These are phyloP conservation scores for Rhabdophis nuchalis DNA, from an alignment of 2,797 vertebrate genomes.

Conservation along the genomic window DNA sequence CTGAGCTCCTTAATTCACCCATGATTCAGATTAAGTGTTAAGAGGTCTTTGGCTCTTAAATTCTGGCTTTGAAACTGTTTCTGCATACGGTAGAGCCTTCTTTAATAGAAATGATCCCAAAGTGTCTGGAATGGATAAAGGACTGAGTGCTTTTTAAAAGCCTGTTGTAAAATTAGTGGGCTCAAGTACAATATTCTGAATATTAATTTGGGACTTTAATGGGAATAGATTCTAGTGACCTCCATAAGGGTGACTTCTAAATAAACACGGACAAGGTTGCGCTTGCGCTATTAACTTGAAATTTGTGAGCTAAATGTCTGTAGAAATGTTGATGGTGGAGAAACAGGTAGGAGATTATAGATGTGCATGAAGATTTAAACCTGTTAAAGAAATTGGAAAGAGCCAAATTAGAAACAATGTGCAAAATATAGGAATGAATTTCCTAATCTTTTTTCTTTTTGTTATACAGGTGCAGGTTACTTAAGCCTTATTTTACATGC, in stretches of 20 bases:
- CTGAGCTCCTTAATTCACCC: constrained; percentile 24
- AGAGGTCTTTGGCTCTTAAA: constrained; percentile 21
- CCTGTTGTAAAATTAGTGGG: not conserved
- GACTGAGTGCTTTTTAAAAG: not conserved
- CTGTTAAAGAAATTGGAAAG: not conserved
- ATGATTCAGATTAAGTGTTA: constrained; percentile 14
- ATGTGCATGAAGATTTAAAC: not conserved
- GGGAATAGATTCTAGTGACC: not conserved
- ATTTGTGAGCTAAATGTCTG: not conserved
- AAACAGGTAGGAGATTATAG: too few species aligned
- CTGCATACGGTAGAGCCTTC: not conserved
- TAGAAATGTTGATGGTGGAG: not conserved
- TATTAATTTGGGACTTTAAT: not conserved
- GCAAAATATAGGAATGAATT: not conserved
- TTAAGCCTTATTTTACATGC: not conserved
- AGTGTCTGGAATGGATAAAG: not conserved
- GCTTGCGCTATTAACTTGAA: not conserved
- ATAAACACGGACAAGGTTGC: not conserved
- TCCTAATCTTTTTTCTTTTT: not conserved
- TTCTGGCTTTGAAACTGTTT: constrained; percentile 2
- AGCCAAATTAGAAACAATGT: not conserved
- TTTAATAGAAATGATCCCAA: not conserved
- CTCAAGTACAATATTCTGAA: not conserved
- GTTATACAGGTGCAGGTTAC: not conserved
- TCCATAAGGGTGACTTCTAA: not conserved